phyloP scores from a whole-genome alignment of 37 sponge, comb jelly and placozoan genomes.

The Amphimedon queenslandica region DNA sequence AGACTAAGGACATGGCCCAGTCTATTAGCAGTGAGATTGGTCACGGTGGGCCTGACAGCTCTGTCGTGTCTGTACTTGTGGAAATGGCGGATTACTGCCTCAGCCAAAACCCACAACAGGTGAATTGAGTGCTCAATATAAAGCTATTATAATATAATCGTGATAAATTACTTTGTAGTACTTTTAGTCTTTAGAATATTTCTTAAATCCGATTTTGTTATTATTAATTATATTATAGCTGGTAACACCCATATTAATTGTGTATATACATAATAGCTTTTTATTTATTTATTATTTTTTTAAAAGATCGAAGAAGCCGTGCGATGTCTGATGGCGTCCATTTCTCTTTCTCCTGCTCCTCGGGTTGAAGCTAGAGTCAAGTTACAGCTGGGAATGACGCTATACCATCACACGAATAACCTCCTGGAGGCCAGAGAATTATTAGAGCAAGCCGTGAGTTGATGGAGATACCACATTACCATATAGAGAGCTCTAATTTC shows the following conservation, averaged over 20 bases:
- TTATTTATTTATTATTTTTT: too few relatives aligned
- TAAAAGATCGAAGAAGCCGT: conserved; percentile 54
- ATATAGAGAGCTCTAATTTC: too few relatives aligned
- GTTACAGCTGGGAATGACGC: conserved; percentile 41
- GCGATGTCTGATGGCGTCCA: conserved; percentile 53
- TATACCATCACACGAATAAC: conserved; percentile 59
- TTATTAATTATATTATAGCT: too few relatives aligned
- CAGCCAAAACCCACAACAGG: conserved; percentile 19
- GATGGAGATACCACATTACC: too few relatives aligned
- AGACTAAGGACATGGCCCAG: too few relatives aligned
- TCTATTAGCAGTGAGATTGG: too few relatives aligned
- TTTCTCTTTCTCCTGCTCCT: conserved; percentile 53
- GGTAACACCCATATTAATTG: too few relatives aligned
- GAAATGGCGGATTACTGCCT: conserved; percentile 67
- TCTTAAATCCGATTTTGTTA: too few relatives aligned
- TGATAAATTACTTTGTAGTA: background rate
- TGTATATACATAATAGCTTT: too few relatives aligned
- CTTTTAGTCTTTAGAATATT: too few relatives aligned
- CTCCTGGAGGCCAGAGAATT: conserved; percentile 54
- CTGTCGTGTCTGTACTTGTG: conserved; percentile 31
- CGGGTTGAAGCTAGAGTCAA: conserved; percentile 39
- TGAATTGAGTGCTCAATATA: background rate
- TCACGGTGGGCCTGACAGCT: background rate
- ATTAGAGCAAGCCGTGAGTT: conserved; percentile 72
- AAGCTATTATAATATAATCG: background rate